Base-by-base conservation (phyloP, 2,113 vertebrate genomes). In the Strigops habroptila region DNA sequence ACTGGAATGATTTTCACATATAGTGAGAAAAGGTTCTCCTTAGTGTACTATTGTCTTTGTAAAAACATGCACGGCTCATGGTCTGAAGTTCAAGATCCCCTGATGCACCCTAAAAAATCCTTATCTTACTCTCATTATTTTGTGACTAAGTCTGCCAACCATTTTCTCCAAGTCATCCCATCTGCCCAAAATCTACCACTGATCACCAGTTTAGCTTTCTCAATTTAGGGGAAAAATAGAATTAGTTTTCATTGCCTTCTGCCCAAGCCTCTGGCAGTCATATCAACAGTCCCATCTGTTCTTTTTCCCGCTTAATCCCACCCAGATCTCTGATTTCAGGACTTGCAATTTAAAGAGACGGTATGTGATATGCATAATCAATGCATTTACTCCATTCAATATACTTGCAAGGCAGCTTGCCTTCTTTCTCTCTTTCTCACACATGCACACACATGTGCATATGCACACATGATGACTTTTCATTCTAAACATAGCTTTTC, bases 281-380 rank as follows among this genome's bases (percentile, higher is more conserved):
- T 52, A 96, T 95, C 91, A 93, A 94, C 19, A 33, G 96, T 96
- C 94, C 98, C 97, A 98, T 98, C 98, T 98, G 98, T 96, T 98
- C 97, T 93, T 93, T 95, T 93, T 94, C 96, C 90, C 94, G 91
- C 60, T 96, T 97, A 97, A 97, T 97, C 96, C 97, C 95, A 96
- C 93, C 92, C 96, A 97, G 95, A 97, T 97, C 96, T 97, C 93
- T 95, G 91, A 93, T 96, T 97, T 96, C 94, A 96, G 94, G 89
- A 92, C 91, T 97, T 97, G 82, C 92, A 95, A 59, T 97, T 97
- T 84, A 91, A 95, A 96, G 76, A 73, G 31, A 94, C 70, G 67
- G 76, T 94, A 79, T 86, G 91, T 67, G 79, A 79, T 62, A 28
- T 39, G 82, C 91, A 86, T 93, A 96, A 95, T 64, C 86, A 88